Evolutionary conservation across 2,797 vertebrate genomes (phyloP), one percentile per base, ranked within the genome.

Genomic region (Acrossocheilus fasciatus): DNA sequence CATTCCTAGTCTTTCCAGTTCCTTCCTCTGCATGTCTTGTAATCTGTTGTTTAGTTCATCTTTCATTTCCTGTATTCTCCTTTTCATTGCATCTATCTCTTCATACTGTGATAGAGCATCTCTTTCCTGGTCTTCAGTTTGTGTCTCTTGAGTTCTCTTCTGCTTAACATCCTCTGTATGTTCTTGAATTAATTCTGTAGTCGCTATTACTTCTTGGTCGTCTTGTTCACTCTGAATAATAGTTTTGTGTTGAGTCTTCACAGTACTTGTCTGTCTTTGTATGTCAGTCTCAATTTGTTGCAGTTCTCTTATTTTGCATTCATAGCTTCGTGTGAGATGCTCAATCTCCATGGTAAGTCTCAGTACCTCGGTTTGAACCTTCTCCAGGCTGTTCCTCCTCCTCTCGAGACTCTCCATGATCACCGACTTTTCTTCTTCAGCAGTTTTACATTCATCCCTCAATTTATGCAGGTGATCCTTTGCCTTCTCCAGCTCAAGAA

Each of bases 11-110:
- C 82, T 86, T 69, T 88, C 84, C 57, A 89, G 9, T 86, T 91
- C 87, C 73, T 76, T 20, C 78, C 78, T 88, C 89, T 72, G 81
- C 86, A 89, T 90, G 85, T 83, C 83, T 85, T 87, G 84, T 54
- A 91, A 82, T 88, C 72, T 62, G 15, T 64, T 82, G 39, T 88
- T 59, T 15, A 91, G 72, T 59, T 89, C 89, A 8, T 81, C 57
- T 47, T 82, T 87, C 83, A 89, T 89, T 9, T 89, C 26, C 1
- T 68, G 43, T 34, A 91, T 82, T 17, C 81, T 90, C n/a, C 12
- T 81, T 82, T 72, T 87, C 47, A 91, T 87, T 18, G 72, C 68
- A 4, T 84, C n/a, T 50, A 90, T 85, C 3, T 86, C 68, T 14
- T 78, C 43, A 30, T 87, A 78, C 4, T 79, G 15, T 59, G 12